These are phyloP conservation scores for Lycaon pictus DNA, from an alignment of 2,113 vertebrate genomes.

Conservation along the genomic window DNA sequence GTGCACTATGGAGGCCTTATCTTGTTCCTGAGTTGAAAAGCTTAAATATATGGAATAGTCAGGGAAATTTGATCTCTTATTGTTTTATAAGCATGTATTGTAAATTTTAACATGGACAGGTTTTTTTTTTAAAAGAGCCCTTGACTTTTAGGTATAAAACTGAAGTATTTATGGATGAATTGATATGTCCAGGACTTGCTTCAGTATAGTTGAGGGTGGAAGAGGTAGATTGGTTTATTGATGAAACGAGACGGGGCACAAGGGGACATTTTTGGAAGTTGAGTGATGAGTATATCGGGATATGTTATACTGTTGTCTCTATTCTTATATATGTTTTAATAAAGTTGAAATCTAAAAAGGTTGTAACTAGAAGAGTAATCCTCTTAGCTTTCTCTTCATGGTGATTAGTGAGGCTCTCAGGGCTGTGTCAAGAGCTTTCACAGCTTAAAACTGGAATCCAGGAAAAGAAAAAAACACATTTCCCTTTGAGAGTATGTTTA, in stretches of 20 bases:
- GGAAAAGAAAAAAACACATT: slow-evolving; percentile 1
- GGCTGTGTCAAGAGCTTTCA: neutral
- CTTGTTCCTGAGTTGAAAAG: slow-evolving; percentile 25
- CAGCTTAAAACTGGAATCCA: slow-evolving; percentile 17
- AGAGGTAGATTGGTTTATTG: neutral
- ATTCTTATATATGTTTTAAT: neutral
- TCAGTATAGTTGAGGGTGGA: neutral
- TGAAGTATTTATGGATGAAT: slow-evolving; percentile 33
- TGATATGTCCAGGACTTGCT: neutral
- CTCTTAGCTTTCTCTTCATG: neutral
- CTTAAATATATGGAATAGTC: neutral
- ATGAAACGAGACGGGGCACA: neutral
- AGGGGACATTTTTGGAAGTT: slow-evolving; percentile 10
- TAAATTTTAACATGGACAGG: neutral
- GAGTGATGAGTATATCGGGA: neutral
- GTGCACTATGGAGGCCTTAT: neutral
- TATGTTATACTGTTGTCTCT: neutral
- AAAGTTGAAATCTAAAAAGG: neutral
- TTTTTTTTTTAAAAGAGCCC: neutral
- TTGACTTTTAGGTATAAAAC: neutral
- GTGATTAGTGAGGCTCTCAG: neutral
- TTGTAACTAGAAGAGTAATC: neutral
- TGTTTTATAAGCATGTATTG: neutral
- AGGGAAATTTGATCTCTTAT: neutral
- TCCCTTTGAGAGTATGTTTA: slow-evolving; percentile 18